These are phyloP conservation scores for Hystrix cristata DNA, from an alignment of 2,113 vertebrate species.

Conservation along the genomic window DNA sequence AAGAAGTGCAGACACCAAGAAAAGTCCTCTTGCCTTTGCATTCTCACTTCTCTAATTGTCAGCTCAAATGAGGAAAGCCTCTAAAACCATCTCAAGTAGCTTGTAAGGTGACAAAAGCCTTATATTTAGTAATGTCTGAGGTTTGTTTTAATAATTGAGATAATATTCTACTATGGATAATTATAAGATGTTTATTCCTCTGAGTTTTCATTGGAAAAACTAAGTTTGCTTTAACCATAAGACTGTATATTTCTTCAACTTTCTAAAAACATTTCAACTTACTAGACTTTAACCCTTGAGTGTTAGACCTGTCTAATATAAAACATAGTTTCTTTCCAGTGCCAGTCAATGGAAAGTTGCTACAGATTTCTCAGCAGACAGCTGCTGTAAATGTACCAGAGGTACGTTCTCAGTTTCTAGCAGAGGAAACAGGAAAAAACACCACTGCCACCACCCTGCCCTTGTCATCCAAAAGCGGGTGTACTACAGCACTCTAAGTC, in stretches of 20 bases:
- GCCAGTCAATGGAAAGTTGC: background rate
- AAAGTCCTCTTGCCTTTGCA: background rate
- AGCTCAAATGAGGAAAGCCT: conserved; percentile 44
- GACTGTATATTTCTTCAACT: background rate
- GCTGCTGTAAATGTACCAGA: conserved; percentile 4
- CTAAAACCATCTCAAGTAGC: background rate
- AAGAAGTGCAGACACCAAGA: conserved; percentile 10
- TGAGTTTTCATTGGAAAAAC: conserved; percentile 46
- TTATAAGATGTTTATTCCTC: conserved; percentile 14
- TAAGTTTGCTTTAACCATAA: background rate
- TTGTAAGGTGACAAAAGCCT: background rate
- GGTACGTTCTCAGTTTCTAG: conserved; percentile 39
- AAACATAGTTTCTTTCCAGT: conserved; percentile 50
- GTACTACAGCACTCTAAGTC: background rate
- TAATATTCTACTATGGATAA: background rate
- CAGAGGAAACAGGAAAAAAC: background rate
- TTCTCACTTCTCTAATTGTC: background rate
- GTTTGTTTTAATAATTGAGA: conserved; percentile 39
- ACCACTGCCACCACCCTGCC: background rate
- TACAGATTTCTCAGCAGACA: conserved; percentile 44
- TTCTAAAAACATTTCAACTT: conserved; percentile 36
- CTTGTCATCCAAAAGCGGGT: background rate
- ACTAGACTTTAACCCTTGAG: conserved; percentile 40
- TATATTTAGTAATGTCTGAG: conserved; percentile 15
- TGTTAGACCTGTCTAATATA: conserved; percentile 21